A percentile compares a stretch with the other conserved stretches of the same genome.
phyloP scores from a whole-genome alignment of 2,888 invertebrate species.

The Andrena bucephala region DNA sequence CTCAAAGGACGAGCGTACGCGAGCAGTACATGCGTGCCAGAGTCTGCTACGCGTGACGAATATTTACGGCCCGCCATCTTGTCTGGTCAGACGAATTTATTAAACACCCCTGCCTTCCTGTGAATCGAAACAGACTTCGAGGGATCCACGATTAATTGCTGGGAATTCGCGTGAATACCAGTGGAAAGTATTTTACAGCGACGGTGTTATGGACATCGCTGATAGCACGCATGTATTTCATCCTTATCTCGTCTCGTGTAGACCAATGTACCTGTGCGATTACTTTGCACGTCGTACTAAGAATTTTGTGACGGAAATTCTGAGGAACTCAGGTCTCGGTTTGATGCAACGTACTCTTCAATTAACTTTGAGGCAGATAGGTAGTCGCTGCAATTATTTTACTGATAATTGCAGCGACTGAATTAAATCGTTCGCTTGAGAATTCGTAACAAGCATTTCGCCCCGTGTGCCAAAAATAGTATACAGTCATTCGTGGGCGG shows the following conservation, averaged over 20 bases:
- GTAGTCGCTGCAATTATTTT: background rate
- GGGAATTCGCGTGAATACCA: background rate
- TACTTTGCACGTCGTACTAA: background rate
- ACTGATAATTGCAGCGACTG: background rate
- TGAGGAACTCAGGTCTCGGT: background rate
- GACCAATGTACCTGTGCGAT: no score
- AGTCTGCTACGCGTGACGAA: constrained; percentile 30
- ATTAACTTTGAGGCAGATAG: background rate
- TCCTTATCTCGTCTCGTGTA: no score
- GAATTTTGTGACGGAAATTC: background rate
- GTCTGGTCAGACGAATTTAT: constrained; percentile 7
- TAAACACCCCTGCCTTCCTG: background rate
- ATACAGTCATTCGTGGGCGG: background rate
- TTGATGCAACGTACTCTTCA: background rate
- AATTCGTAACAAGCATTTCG: constrained; percentile 24
- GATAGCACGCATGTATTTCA: no score
- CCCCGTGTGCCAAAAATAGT: constrained; percentile 16
- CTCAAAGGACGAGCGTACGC: constrained; percentile 43
- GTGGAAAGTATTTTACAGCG: background rate
- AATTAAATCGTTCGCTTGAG: background rate
- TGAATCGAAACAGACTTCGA: constrained; percentile 7
- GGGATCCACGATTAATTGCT: constrained; percentile 10
- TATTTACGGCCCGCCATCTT: constrained; percentile 45
- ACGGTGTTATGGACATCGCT: no score
- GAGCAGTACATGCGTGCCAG: constrained; percentile 25